These are phyloP conservation scores for Acronicta psi DNA, from an alignment of 2,888 invertebrate genomes.

Conservation along the genomic window DNA sequence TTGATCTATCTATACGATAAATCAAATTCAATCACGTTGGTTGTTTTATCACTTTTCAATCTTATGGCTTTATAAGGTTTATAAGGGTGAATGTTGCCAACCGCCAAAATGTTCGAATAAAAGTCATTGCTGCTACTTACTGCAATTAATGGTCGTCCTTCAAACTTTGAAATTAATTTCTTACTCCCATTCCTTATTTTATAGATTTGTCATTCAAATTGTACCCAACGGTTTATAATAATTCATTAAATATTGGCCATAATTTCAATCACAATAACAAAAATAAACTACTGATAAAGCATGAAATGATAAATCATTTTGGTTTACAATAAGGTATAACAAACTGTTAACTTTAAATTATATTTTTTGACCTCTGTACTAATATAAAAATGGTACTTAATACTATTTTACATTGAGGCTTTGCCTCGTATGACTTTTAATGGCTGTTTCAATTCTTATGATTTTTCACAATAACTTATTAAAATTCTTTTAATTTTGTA, in stretches of 20 bases:
- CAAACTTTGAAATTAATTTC: no score
- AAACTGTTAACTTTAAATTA: background rate
- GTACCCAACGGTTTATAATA: slow-evolving; percentile 33
- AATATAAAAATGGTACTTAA: slow-evolving; percentile 1
- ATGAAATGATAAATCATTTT: no score
- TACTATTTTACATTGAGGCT: slow-evolving; percentile 7
- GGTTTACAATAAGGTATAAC: no score
- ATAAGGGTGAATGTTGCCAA: background rate
- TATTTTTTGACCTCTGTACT: slow-evolving; percentile 5
- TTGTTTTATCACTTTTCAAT: background rate
- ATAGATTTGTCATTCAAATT: slow-evolving; percentile 41
- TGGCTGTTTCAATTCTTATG: slow-evolving; percentile 18
- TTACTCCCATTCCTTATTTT: slow-evolving; percentile 32
- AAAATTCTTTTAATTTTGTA: slow-evolving; percentile 24
- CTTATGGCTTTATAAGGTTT: background rate
- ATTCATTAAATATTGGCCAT: background rate
- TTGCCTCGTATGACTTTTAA: slow-evolving; percentile 6
- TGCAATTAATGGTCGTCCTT: no score
- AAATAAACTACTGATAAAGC: no score
- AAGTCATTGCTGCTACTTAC: background rate
- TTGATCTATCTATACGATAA: no score
- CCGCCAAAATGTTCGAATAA: no score
- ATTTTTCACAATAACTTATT: slow-evolving; percentile 2
- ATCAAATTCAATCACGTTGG: no score
- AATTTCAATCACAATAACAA: no score